A percentile compares a stretch with the other conserved stretches of the same genome.
These are phyloP conservation scores for Xenopus laevis DNA, from an alignment of 2,113 vertebrate species.

Conservation along the genomic window DNA sequence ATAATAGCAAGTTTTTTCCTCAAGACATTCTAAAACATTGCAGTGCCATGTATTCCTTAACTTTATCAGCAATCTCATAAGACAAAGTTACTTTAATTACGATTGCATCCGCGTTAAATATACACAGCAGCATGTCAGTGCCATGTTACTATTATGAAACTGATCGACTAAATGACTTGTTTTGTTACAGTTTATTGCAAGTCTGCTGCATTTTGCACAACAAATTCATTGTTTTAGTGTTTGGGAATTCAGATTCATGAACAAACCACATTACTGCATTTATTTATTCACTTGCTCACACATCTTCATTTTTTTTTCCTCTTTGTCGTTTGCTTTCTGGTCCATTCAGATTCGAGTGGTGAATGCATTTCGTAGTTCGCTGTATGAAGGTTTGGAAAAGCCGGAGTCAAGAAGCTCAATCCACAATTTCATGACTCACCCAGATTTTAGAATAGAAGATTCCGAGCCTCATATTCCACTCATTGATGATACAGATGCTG, in stretches of 20 bases:
- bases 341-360: slow-evolving; percentile 95
- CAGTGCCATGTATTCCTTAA: too few relatives aligned
- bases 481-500: slow-evolving; percentile 96
- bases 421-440: slow-evolving; percentile 99
- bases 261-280: slow-evolving; percentile 52
- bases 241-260: slow-evolving; percentile 77
- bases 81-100: too few relatives aligned
- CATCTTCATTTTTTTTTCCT: background rate
- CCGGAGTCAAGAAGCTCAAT: slow-evolving; percentile 94
- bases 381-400: slow-evolving; percentile 96
- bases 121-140: slow-evolving; percentile 5
- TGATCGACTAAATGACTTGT: slow-evolving; percentile 69
- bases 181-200: slow-evolving; percentile 76
- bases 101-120: too few relatives aligned
- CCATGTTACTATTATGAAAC: slow-evolving; percentile 58
- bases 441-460: slow-evolving; percentile 98
- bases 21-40: too few relatives aligned
- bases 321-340: slow-evolving; percentile 47
- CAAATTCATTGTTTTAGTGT: slow-evolving; percentile 74
- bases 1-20: background rate
- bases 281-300: background rate
- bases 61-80: too few relatives aligned
- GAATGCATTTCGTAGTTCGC: slow-evolving; percentile 99
- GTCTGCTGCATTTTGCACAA: slow-evolving; percentile 75
- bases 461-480: slow-evolving; percentile 98